A percentile compares a stretch with the other conserved stretches of the same genome.
Conservation (phyloP, 1,140 invertebrate genomes). For the Drosophila nasuta region DNA sequence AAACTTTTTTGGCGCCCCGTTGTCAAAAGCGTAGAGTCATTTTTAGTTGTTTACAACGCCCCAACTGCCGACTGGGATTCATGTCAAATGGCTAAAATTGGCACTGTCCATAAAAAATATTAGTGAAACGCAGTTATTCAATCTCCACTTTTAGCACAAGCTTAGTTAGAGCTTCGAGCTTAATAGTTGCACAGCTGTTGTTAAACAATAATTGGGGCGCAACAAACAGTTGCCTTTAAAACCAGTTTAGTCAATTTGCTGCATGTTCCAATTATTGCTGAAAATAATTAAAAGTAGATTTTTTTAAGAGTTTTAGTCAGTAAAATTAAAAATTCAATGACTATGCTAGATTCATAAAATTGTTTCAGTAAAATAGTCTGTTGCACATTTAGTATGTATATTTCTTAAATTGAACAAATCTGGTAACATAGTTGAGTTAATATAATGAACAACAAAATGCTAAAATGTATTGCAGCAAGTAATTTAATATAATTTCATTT, state of each 20-base stretch:
- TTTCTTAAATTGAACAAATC: no score
- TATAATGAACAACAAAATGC: no score
- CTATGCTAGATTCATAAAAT: no score
- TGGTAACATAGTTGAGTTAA: no score
- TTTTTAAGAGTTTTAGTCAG: neutral
- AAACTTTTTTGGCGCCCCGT: slow-evolving; percentile 59
- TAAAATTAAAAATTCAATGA: no score
- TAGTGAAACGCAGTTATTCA: slow-evolving; percentile 1
- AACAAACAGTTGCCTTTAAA: neutral
- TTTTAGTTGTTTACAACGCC: slow-evolving; percentile 45
- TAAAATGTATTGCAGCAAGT: no score
- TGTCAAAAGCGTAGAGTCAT: slow-evolving; percentile 57
- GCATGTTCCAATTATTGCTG: neutral
- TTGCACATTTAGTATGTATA: no score
- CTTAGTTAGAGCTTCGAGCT: neutral
- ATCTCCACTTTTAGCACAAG: neutral
- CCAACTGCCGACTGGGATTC: slow-evolving; percentile 57
- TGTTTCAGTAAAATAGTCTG: no score
- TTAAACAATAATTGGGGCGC: neutral
- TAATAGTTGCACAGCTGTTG: neutral
- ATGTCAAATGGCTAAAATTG: slow-evolving; percentile 63
- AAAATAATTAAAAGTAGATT: neutral
- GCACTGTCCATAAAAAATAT: slow-evolving; percentile 29
- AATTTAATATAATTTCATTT: no score
- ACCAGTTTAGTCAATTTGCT: neutral